Base-by-base conservation (phyloP, 2,888 invertebrate species). In the Diaphora mendica region DNA sequence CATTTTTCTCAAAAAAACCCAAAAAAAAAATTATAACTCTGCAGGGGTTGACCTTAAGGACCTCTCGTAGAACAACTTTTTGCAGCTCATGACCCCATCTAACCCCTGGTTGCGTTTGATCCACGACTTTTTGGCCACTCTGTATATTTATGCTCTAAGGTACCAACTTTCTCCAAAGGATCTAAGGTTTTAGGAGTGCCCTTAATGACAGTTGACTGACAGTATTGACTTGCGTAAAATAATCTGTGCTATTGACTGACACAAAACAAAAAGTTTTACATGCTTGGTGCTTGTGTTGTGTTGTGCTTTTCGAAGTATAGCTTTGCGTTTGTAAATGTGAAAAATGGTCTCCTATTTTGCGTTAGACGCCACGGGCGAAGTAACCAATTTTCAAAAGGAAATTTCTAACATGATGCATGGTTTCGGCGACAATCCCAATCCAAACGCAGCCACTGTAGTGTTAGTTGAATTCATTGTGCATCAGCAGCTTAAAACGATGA, bases 401-500 rank as follows among this genome's bases (percentile, higher is more conserved):
- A 98, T 98, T 82, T 97, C 97, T 0, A 96, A 97, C 85, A 98
- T 98, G 97, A 98, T 98, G 99, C 98, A 98, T 85, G 99, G 98
- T n/a, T 98, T 99, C 88, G 99, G 99, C 0, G 99, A 99, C 88
- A 97, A 97, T 86, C 97, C 97, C 33, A 97, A 97, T 77, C 99
- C 99, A 0, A 96, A 98, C 64, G 96, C 97, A 0, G 98, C 98
- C 66, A 98, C 99, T 1, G 98, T 99, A 0, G 96, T 97, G 73
- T 93, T 99, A 68, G 97, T 99, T 0, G 99, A 99, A 93, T 97
- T 97, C 79, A 97, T 99, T 73, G 97, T 98, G 0, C 96, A 98
- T 71, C 97, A 98, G 82, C 99, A 99, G 91, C 96, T 99, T 83
- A 96, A 97, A 78, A 96, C 96, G 0, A 97, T 99, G 90, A 93